These are phyloP conservation scores for Megaceryle alcyon DNA, from an alignment of 2,797 vertebrate genomes.

Conservation along the genomic window DNA sequence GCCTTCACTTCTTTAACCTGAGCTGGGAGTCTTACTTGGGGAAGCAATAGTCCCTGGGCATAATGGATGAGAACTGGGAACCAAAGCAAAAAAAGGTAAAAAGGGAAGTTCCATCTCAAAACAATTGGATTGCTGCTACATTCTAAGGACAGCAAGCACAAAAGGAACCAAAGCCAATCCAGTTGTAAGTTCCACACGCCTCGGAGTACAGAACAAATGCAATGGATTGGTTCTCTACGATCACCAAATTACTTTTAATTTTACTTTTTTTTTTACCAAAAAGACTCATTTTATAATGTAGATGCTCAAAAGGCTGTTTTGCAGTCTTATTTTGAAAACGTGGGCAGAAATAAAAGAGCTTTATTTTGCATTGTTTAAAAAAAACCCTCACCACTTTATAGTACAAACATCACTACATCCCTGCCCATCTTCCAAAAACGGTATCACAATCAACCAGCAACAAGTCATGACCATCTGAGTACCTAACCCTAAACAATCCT, in stretches of 20 bases:
- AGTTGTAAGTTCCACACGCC: neutral
- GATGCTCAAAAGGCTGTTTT: neutral
- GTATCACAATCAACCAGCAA: neutral
- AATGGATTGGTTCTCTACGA: neutral
- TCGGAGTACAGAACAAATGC: neutral
- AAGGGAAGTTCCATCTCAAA: neutral
- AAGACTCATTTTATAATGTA: neutral
- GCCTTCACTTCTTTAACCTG: neutral
- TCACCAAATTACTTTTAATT: neutral
- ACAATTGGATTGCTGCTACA: neutral
- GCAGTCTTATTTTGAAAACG: neutral
- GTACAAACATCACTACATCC: neutral
- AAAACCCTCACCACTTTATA: neutral
- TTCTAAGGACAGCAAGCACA: neutral
- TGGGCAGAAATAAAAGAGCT: neutral
- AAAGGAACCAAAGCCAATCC: neutral
- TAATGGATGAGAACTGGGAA: neutral
- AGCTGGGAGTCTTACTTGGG: neutral
- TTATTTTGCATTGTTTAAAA: neutral
- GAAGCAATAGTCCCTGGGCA: neutral
- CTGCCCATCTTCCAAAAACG: neutral
- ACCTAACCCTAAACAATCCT: neutral
- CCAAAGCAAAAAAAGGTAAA: neutral
- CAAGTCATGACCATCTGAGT: neutral
- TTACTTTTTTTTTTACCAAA: neutral